Evolutionary conservation across 2,888 invertebrate genomes (phyloP).

Genomic region (Pristionchus arcanus): DNA sequence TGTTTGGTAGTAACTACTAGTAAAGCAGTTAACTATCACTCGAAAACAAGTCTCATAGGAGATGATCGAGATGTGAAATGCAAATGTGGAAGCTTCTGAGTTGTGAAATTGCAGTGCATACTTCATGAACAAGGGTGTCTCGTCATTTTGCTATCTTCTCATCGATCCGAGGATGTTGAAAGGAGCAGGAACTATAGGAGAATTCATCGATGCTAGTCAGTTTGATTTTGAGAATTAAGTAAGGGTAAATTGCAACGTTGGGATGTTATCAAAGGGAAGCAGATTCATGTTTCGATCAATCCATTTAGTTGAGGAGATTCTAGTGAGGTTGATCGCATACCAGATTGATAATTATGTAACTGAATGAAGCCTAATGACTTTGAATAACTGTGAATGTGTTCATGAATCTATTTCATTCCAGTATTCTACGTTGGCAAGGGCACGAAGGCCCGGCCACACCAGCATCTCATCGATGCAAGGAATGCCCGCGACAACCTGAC

Average conservation of each 20-base stretch:
- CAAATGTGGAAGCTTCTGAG: not conserved
- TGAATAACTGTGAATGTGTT: no score
- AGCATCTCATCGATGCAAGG: conserved; percentile 55
- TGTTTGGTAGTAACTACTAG: no score
- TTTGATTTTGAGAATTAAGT: not conserved
- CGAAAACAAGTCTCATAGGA: no score
- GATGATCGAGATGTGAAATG: no score
- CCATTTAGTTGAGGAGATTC: no score
- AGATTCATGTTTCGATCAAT: no score
- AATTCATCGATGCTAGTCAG: conserved; percentile 46
- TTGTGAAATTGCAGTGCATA: not conserved
- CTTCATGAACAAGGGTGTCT: conserved; percentile 55
- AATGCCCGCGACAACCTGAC: not conserved
- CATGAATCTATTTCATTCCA: not conserved
- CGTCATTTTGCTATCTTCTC: conserved; percentile 53
- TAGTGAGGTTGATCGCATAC: no score
- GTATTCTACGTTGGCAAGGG: conserved; percentile 56
- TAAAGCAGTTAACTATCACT: no score
- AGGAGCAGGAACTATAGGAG: not conserved
- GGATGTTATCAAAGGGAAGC: no score
- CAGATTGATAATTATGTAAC: no score
- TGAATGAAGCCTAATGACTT: no score
- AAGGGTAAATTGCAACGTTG: no score
- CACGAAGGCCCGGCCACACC: conserved; percentile 51
- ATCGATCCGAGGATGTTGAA: conserved; percentile 47